phyloP scores from a whole-genome alignment of 2,888 invertebrate species.

The Drosophila barbarae region DNA sequence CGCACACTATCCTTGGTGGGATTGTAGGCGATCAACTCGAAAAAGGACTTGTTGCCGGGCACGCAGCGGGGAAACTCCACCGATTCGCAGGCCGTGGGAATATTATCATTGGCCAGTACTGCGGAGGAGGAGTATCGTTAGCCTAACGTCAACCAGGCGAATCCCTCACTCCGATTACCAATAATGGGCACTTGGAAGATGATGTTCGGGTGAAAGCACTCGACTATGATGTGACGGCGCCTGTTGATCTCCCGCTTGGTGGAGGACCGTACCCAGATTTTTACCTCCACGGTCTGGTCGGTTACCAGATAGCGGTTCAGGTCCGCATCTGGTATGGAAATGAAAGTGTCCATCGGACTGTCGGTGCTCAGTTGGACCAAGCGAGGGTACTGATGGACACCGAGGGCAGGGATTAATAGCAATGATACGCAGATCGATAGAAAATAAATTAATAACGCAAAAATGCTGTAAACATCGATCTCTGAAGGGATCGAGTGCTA shows the following conservation, averaged over 20 bases:
- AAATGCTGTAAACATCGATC: too few species aligned
- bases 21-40: conserved; percentile 68
- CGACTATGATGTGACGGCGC: conserved; percentile 61
- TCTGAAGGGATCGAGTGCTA: too few species aligned
- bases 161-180: conserved; percentile 37
- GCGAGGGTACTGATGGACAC: conserved; percentile 56
- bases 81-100: conserved; percentile 27
- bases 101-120: conserved; percentile 35
- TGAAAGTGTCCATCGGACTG: conserved; percentile 56
- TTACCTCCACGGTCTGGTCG: conserved; percentile 51
- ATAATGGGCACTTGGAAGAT: conserved; percentile 73
- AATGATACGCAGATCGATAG: too few species aligned
- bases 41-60: conserved; percentile 50
- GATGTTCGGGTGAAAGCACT: conserved; percentile 70
- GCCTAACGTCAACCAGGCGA: too few species aligned
- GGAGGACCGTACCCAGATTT: conserved; percentile 49
- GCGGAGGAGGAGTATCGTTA: neutral
- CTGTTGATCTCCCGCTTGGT: conserved; percentile 50
- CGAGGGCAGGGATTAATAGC: neutral
- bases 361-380: conserved; percentile 57
- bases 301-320: conserved; percentile 58
- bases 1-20: conserved; percentile 39
- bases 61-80: conserved; percentile 52
- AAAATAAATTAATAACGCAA: too few species aligned
- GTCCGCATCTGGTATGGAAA: conserved; percentile 34